phyloP scores from a whole-genome alignment of 1,140 invertebrate genomes.

The Drosophila sulfurigaster region DNA sequence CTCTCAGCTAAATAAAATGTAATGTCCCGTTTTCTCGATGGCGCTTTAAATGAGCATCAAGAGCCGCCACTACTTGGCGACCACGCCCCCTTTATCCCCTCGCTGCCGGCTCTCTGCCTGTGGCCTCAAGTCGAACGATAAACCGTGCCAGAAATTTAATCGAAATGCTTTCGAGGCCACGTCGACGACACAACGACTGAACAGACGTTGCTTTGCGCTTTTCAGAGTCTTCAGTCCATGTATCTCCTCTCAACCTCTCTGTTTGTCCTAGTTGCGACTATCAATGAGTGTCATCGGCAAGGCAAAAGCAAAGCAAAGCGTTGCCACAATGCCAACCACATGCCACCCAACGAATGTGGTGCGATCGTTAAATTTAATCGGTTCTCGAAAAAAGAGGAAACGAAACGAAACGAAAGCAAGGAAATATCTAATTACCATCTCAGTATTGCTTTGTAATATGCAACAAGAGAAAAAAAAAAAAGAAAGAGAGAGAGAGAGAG shows the following conservation, averaged over 20 bases:
- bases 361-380: slow-evolving; percentile 25
- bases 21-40: slow-evolving; percentile 36
- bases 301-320: slow-evolving; percentile 3
- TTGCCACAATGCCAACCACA: background rate
- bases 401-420: background rate
- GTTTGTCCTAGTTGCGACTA: background rate
- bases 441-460: slow-evolving; percentile 4
- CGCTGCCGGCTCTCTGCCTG: no score
- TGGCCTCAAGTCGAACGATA: slow-evolving; percentile 29
- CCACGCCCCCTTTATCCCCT: background rate
- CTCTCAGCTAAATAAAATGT: slow-evolving; percentile 48
- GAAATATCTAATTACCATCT: slow-evolving; percentile 30
- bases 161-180: slow-evolving; percentile 33
- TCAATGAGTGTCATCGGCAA: slow-evolving; percentile 22
- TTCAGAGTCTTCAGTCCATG: no score
- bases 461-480: background rate
- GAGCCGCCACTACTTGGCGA: background rate
- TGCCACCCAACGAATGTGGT: slow-evolving; percentile 6
- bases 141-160: slow-evolving; percentile 54
- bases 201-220: background rate
- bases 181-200: background rate
- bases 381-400: slow-evolving; percentile 5
- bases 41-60: slow-evolving; percentile 40
- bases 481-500: no score
- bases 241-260: background rate